These are phyloP conservation scores for Candidula unifasciata DNA, from an alignment of 2,888 invertebrate species.

Conservation along the genomic window DNA sequence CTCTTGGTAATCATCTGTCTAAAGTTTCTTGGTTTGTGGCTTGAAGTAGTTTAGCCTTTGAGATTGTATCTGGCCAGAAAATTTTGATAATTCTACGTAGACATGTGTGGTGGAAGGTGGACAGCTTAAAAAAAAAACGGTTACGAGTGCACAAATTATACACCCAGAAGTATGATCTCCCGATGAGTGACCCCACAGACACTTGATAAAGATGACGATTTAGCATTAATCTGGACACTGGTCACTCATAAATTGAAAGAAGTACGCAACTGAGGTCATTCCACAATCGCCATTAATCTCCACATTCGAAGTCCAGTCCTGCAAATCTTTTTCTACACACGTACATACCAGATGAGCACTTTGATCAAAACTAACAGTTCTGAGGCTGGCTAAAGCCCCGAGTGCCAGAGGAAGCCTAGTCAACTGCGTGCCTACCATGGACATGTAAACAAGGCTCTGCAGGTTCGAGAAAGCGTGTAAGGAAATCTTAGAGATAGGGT, in stretches of 20 bases:
- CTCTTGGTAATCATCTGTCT: too few species aligned
- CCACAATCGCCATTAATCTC: conserved; percentile 12
- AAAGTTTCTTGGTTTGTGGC: too few species aligned
- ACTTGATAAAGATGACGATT: too few species aligned
- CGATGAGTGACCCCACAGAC: too few species aligned
- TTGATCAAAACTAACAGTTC: background rate
- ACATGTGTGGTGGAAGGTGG: too few species aligned
- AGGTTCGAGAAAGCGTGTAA: background rate
- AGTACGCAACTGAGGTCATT: background rate
- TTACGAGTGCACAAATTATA: too few species aligned
- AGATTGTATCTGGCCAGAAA: too few species aligned
- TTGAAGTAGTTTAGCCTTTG: too few species aligned
- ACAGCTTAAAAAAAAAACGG: too few species aligned
- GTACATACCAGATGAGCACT: conserved; percentile 5
- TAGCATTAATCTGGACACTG: conserved; percentile 16
- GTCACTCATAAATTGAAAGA: background rate
- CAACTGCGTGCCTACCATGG: background rate
- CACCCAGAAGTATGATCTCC: too few species aligned
- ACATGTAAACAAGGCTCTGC: background rate
- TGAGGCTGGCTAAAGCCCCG: background rate
- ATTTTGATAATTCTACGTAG: too few species aligned
- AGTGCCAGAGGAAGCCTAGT: conserved; percentile 20
- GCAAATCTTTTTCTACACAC: background rate
- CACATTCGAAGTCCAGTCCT: background rate
- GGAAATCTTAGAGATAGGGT: conserved; percentile 24